Evolutionary conservation across 2,888 invertebrate species (phyloP), one percentile per base, ranked within the genome.

Genomic region (Neelides folsomi): DNA sequence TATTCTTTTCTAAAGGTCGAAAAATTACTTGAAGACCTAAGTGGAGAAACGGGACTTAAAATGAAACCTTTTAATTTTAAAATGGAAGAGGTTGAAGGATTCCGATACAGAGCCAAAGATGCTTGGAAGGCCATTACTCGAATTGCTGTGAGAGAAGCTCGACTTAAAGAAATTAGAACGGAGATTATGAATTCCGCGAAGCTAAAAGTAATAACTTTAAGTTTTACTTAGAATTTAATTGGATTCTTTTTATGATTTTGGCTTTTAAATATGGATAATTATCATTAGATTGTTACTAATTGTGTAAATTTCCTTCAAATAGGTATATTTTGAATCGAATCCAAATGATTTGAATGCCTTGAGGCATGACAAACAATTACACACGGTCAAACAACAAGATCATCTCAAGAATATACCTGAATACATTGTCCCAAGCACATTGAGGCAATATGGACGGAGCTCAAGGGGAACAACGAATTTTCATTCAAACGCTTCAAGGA

Each of bases 101-200:
- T 99, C 71, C 77, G 87, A 58, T 95, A 98, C 73, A 77, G 98
- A 63, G 86, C 95, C 0, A 80, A 84, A 67, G 97, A 98, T 75
- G 97, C 93, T 3, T 86, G 94, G 85, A 80, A 86, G 66, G 86
- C 93, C 1, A 89, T 94, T 8, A 97, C 97, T 0, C 80, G 85
- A 66, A 83, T 90, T 55, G 93, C 94, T 0, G 84, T 99, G 1
- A 77, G 90, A 44, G 94, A 97, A 71, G 94, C 95, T 0, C 76
- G 97, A 18, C 75, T 97, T 46, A 90, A 88, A 68, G 98, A 98
- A 76, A 97, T 98, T 65, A 88, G 88, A 70, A 79, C 79, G 53
- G 97, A 98, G 74, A 81, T 97, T 53, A 76, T 95, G 57, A 90
- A 87, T 70, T 92, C 90, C 57, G 80, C 87, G 68, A 92, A 89